phyloP scores from a whole-genome alignment of 2,888 invertebrate genomes.

The Torymus tubicola region DNA sequence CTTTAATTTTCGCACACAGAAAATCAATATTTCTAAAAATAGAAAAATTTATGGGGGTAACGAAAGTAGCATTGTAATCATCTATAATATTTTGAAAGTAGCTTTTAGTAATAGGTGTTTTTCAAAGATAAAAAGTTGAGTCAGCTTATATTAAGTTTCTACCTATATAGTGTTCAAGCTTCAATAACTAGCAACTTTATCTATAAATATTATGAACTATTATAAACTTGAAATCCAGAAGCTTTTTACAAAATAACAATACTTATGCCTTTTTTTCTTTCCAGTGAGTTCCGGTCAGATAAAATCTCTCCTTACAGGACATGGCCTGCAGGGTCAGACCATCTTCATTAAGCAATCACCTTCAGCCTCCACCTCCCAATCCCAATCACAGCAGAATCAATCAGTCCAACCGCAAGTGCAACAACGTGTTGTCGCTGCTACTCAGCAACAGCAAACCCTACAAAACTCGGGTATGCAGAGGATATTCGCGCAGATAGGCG shows the following conservation, averaged over 20 bases:
- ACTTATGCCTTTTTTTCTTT: too few relatives aligned
- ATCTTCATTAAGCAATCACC: slow-evolving; percentile 74
- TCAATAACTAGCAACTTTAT: background rate
- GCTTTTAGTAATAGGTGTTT: too few relatives aligned
- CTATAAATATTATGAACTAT: background rate
- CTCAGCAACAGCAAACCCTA: slow-evolving; percentile 63
- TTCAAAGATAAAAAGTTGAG: too few relatives aligned
- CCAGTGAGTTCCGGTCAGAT: slow-evolving; percentile 73
- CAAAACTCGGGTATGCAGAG: slow-evolving; percentile 73
- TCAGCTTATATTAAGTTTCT: too few relatives aligned
- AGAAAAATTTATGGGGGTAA: too few relatives aligned
- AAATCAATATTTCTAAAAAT: too few relatives aligned
- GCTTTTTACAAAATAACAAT: too few relatives aligned
- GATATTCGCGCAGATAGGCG: slow-evolving; percentile 75
- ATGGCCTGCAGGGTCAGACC: slow-evolving; percentile 74
- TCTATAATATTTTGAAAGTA: too few relatives aligned
- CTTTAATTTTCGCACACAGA: too few relatives aligned
- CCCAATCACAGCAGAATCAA: slow-evolving; percentile 76
- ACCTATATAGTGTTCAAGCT: background rate
- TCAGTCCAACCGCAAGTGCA: slow-evolving; percentile 68
- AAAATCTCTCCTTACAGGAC: slow-evolving; percentile 73
- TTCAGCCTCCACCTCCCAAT: slow-evolving; percentile 66
- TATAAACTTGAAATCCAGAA: too few relatives aligned
- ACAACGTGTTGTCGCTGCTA: slow-evolving; percentile 65
- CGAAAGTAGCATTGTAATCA: too few relatives aligned